Evolutionary conservation across 2,113 vertebrate genomes (phyloP).

Genomic region (Pangasianodon gigas): DNA sequence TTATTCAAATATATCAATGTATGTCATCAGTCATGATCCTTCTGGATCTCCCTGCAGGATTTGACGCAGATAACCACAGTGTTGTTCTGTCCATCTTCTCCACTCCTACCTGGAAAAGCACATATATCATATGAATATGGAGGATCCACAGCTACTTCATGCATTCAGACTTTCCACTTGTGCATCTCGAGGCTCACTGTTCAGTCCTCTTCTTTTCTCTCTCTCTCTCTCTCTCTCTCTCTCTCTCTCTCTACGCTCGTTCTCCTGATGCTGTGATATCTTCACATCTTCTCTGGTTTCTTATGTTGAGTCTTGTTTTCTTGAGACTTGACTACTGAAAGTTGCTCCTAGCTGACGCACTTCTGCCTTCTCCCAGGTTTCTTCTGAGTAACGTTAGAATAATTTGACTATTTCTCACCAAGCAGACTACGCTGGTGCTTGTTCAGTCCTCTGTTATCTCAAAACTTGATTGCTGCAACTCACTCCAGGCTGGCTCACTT

Average conservation of each 20-base stretch:
- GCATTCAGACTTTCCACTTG: neutral
- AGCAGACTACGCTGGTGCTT: neutral
- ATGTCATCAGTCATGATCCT: neutral
- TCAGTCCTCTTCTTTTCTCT: neutral
- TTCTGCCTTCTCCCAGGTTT: neutral
- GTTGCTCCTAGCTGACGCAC: neutral
- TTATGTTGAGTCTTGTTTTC: neutral
- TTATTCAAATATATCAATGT: neutral
- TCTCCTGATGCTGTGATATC: neutral
- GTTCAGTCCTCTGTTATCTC: neutral
- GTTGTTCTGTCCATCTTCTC: neutral
- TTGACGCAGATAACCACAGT: neutral
- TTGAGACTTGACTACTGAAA: neutral
- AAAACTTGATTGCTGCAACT: neutral
- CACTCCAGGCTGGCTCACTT: neutral
- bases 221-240: too few species aligned
- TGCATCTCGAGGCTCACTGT: neutral
- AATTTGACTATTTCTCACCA: neutral
- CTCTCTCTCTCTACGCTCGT: neutral
- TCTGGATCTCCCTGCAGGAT: neutral
- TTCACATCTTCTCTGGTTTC: neutral
- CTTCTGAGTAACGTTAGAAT: neutral
- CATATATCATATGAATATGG: neutral
- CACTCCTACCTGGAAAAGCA: neutral
- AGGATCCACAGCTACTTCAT: neutral